Base-by-base conservation (phyloP, 2,113 vertebrate species). In the Menidia beryllina region DNA sequence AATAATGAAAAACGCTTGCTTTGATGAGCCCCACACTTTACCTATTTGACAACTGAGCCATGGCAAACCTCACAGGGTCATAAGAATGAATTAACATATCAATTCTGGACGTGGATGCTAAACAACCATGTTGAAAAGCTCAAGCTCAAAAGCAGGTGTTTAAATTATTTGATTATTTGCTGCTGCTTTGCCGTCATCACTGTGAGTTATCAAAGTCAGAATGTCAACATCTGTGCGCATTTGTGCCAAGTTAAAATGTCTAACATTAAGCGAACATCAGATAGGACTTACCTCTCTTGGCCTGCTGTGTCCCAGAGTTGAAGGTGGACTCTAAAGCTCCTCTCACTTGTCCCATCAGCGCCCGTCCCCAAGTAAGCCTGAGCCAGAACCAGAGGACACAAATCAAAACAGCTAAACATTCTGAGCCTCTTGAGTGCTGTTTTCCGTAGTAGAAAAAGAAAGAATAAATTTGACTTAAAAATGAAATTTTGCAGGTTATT, bases 251-350 rank as follows among this genome's bases (percentile, higher is more conserved):
- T 19, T 60, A 9, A 20, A 17, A 14, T 21, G 4, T 38, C 1
- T 30, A 69, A 51, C 11, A 23, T 24, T 34, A 2, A 23, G 7
- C 11, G 4, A 53, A 51, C 4, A 21, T 23, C 20, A 25, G 0
- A 11, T 5, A 5, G 9, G 12, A 12, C 20, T 52, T 91, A 96
- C 97, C 97, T 95, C 84, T 98, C 97, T 81, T 98, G 97, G 43
- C 97, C 97, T 0, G 97, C 97, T 3, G 97, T 98, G 92, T 98
- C 97, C 97, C 97, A 98, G 1, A 98, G 96, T 85, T 98, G 97
- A 69, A 98, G 95, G 57, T 98, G 97, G 1, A 98, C 94, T 81
- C 84, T 96, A 81, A 96, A 96, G 8, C 94, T 91, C 74, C 91
- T 97, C 43, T 96, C 95, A 3, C 93, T 89, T 12, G 88, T 91